phyloP scores from a whole-genome alignment of 2,113 vertebrate species.

The Todiramphus chloris region DNA sequence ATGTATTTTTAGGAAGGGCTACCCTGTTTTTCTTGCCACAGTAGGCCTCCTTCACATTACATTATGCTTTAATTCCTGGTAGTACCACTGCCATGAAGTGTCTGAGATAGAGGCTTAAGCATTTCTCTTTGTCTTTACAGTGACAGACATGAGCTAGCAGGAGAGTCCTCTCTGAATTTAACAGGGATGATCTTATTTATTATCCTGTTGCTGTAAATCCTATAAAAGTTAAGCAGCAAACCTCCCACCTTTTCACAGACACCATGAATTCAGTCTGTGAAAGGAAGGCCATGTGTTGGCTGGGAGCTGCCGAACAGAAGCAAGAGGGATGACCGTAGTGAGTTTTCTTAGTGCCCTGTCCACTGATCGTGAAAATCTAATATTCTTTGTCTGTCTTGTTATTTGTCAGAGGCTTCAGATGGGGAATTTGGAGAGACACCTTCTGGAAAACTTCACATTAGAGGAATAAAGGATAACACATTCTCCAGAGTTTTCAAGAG shows the following conservation, averaged over 20 bases:
- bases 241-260: background rate
- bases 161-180: background rate
- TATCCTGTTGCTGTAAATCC: background rate
- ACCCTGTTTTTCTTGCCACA: background rate
- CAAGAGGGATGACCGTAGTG: background rate
- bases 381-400: background rate
- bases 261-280: background rate
- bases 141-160: background rate
- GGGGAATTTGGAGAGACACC: background rate
- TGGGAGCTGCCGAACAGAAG: background rate
- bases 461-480: background rate
- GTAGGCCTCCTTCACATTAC: background rate
- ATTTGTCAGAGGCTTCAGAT: conserved; percentile 23
- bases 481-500: background rate
- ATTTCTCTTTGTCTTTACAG: background rate
- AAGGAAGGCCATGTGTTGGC: background rate
- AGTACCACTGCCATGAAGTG: background rate
- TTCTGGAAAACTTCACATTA: background rate
- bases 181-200: background rate
- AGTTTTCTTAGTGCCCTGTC: background rate
- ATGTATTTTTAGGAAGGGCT: background rate
- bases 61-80: background rate
- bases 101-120: background rate
- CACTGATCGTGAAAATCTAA: conserved; percentile 7
- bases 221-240: background rate